Evolutionary conservation across 2,797 vertebrate species (phyloP), one percentile per base, ranked within the genome.

Genomic region (Gallinago nigripennis): DNA sequence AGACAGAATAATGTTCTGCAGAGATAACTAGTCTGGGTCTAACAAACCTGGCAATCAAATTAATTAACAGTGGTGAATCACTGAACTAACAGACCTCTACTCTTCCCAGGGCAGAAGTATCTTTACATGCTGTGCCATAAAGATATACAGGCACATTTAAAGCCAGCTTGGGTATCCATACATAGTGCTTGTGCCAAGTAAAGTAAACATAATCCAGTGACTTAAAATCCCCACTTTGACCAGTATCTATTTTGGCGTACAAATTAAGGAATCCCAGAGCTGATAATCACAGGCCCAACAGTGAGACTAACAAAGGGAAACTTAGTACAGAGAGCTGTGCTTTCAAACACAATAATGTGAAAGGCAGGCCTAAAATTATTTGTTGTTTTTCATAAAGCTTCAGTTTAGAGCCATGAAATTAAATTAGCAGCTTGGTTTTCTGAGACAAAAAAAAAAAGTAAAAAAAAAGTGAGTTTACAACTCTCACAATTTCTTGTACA

Each of bases 41-140:
- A 90, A 86, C 83, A 94, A 92, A 92, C 58, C 64, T 70, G 51
- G 88, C 73, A 90, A 90, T 82, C 60, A 92, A 93, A 93, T 84
- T 95, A 93, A 96, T 92, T 91, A 95, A 79, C 48, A 66, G 35
- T 3, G 0, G 78, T 63, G 66, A 28, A 93, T 86, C 39, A 73
- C 43, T 73, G 83, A 95, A 90, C 39, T 84, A 94, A 88, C 46
- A 90, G 80, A 95, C 46, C 66, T 88, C 39, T 92, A 58, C 83
- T 80, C 35, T 86, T 88, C 13, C 58, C 63, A 66, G 56, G 63
- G 73, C 73, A 48, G 23, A 68, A 64, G 33, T 54, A 63, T 31
- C 73, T 82, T 73, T 79, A 70, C 63, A 82, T 64, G 66, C 37
- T 73, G 58, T n/a, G 43, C 58, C 4, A 2, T 57, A 82, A 50